These are phyloP conservation scores for Porites lutea DNA, from an alignment of 64 coral and sea anemone genomes.

Conservation along the genomic window DNA sequence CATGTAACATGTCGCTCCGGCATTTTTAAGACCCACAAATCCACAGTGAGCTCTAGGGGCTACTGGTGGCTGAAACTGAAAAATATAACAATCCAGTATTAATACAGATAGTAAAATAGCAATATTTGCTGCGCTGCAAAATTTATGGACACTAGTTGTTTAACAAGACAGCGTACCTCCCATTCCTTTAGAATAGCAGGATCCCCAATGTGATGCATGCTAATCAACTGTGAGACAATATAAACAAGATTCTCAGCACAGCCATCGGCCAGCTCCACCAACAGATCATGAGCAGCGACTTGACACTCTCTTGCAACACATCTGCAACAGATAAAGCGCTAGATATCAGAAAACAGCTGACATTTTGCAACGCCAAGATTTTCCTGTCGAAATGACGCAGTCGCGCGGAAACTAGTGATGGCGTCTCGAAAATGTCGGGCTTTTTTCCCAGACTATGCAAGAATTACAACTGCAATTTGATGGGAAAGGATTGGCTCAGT, in stretches of 20 bases:
- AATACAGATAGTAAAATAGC: too few species aligned
- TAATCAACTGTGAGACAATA: slow-evolving; percentile 86
- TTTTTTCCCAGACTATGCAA: too few species aligned
- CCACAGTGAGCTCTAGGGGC: slow-evolving; percentile 87
- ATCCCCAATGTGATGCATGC: slow-evolving; percentile 92
- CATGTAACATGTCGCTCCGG: slow-evolving; percentile 99
- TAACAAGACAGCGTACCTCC: slow-evolving; percentile 67
- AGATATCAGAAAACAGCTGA: neutral
- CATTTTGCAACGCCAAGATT: neutral
- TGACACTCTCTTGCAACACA: slow-evolving; percentile 80
- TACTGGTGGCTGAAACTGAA: slow-evolving; percentile 96
- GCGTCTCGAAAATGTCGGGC: too few species aligned
- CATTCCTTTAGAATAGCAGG: slow-evolving; percentile 89
- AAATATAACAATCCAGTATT: neutral
- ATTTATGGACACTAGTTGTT: too few species aligned
- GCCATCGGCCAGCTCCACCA: slow-evolving; percentile 85
- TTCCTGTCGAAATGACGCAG: too few species aligned
- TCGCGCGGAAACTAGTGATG: too few species aligned
- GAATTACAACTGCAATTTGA: too few species aligned
- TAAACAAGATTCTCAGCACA: slow-evolving; percentile 92
- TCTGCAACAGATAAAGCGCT: slow-evolving; percentile 27
- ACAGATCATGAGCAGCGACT: slow-evolving; percentile 92
- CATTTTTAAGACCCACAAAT: slow-evolving; percentile 98
- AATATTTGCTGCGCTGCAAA: too few species aligned
- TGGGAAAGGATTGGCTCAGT: too few species aligned